A percentile compares a stretch with the other conserved stretches of the same genome.
These are phyloP conservation scores for Gasteruption jaculator DNA, from an alignment of 2,888 invertebrate species.

Conservation along the genomic window DNA sequence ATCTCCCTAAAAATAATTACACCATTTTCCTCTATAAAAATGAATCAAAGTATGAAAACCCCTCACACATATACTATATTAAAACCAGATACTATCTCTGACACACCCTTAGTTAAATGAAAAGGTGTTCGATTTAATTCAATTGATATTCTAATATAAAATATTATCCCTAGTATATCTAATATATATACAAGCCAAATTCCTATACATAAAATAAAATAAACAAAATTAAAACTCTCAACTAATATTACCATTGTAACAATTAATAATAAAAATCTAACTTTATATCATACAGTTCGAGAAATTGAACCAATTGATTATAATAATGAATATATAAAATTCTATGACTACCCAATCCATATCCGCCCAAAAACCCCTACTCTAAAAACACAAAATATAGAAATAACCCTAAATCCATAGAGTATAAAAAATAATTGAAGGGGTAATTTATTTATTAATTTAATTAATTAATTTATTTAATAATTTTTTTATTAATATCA, in stretches of 20 bases:
- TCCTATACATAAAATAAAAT: conserved; percentile 49
- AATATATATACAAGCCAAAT: too few species aligned
- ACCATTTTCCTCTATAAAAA: conserved; percentile 68
- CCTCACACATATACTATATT: conserved; percentile 71
- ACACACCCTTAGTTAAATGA: conserved; percentile 75
- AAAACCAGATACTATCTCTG: conserved; percentile 73
- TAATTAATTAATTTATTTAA: too few species aligned
- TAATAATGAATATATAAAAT: conserved; percentile 70
- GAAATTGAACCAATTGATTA: conserved; percentile 65
- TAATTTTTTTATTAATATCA: conserved; percentile 57
- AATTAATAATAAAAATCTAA: conserved; percentile 62
- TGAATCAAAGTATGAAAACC: conserved; percentile 65
- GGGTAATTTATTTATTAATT: conserved; percentile 62
- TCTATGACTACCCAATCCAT: conserved; percentile 65
- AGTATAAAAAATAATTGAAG: conserved; percentile 54
- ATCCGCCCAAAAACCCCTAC: conserved; percentile 64
- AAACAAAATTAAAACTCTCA: conserved; percentile 53
- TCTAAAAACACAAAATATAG: conserved; percentile 64
- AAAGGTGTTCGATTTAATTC: conserved; percentile 70
- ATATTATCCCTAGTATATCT: too few species aligned
- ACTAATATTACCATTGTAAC: conserved; percentile 59
- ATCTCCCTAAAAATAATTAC: conserved; percentile 54
- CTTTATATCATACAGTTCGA: conserved; percentile 75
- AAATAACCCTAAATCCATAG: conserved; percentile 59
- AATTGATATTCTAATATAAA: conserved; percentile 60